Evolutionary conservation across 2,797 vertebrate species (phyloP), one percentile per base, ranked within the genome.

Genomic region (Onychomys torridus): DNA sequence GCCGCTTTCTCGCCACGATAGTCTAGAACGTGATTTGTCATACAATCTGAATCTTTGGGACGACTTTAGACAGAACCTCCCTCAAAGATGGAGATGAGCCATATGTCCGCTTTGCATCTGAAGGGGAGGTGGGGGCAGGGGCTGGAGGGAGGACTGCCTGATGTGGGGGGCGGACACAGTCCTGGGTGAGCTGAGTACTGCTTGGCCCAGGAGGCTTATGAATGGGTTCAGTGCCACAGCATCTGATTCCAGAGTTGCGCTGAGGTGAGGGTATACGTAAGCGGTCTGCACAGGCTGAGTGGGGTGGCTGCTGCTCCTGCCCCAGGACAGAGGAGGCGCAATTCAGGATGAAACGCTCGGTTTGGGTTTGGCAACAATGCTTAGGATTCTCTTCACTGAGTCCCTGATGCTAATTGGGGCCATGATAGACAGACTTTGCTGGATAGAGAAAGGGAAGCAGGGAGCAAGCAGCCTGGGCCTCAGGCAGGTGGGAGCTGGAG

Each of bases 41-140:
- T 99, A 99, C 99, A 99, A 99, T 99, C 98, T 98, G 99, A 99
- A 99, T 99, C 99, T 99, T 99, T 99, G 99, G 99, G 98, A 99
- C 98, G 98, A 98, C 98, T 98, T 97, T 97, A 97, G 98, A 97
- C 97, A 93, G 97, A 98, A 98, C 97, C 98, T 97, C 97, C 98
- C 98, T 97, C 97, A 96, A 98, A 98, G 98, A 98, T 98, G 98
- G 98, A 98, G 98, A 98, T 97, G 98, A 98, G 98, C 99, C 99
- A 99, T 99, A 99, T 99, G 99, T 99, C 99, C 98, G 98, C 99
- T 99, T 99, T 99, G 99, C 99, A 99, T 99, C 98, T 99, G 99
- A 99, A 99, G 98, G 97, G 97, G 91, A 96, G 73, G 77, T 88
- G 85, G 89, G 86, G 75, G 52, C 27, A 67, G 75, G 0, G 0